Evolutionary conservation across 1,140 invertebrate genomes (phyloP).

Genomic region (Parasteatoda tepidariorum): DNA sequence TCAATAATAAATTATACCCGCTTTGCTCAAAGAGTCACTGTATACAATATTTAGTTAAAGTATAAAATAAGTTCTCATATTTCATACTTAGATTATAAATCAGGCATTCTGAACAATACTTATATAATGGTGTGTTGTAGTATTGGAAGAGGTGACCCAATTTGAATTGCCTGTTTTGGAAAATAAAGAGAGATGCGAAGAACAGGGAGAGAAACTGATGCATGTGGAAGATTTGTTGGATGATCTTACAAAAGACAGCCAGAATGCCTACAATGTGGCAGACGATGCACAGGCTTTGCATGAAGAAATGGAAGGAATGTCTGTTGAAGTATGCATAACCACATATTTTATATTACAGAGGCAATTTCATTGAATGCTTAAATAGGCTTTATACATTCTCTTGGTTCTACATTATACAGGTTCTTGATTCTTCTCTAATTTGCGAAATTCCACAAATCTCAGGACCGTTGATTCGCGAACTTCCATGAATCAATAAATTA

Average conservation of each 20-base stretch:
- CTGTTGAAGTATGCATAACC: conserved; percentile 53
- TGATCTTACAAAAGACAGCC: conserved; percentile 78
- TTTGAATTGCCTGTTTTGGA: conserved; percentile 70
- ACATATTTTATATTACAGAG: neutral
- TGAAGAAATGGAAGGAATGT: conserved; percentile 63
- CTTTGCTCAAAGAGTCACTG: too few relatives aligned
- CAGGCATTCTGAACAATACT: too few relatives aligned
- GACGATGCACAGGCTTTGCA: conserved; percentile 76
- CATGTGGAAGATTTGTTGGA: conserved; percentile 65
- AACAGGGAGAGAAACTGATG: conserved; percentile 75
- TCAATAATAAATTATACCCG: too few relatives aligned
- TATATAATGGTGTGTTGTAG: too few relatives aligned
- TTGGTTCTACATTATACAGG: too few relatives aligned
- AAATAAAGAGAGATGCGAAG: conserved; percentile 72
- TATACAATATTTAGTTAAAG: too few relatives aligned
- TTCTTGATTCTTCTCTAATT: too few relatives aligned
- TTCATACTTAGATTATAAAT: neutral
- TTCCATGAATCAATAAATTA: too few relatives aligned
- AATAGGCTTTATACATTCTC: neutral
- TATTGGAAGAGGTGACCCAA: conserved; percentile 73
- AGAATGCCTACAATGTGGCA: conserved; percentile 74
- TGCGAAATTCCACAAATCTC: too few relatives aligned
- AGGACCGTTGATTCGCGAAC: too few relatives aligned
- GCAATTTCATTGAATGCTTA: too few relatives aligned
- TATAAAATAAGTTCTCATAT: neutral